phyloP scores from a whole-genome alignment of 2,888 invertebrate species.

The Diploptera punctata region DNA sequence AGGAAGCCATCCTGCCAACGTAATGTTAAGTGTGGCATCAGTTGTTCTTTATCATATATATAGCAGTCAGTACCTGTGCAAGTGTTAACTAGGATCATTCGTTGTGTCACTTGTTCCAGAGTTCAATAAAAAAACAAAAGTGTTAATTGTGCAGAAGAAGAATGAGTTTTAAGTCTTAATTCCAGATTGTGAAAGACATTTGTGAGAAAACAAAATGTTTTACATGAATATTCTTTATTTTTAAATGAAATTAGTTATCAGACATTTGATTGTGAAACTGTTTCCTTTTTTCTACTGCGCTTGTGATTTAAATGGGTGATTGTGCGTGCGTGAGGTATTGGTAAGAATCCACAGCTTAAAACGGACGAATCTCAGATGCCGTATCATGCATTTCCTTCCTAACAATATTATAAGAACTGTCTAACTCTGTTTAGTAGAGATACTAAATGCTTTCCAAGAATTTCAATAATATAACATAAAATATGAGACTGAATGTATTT shows the following conservation, averaged over 20 bases:
- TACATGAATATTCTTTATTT: conserved; percentile 16
- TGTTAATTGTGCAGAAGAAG: background rate
- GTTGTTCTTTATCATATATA: conserved; percentile 18
- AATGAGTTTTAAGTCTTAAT: background rate
- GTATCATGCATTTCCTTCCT: background rate
- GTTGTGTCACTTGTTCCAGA: background rate
- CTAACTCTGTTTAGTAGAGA: no score
- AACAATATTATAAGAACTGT: no score
- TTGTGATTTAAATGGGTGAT: conserved; percentile 9
- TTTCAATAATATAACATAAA: no score
- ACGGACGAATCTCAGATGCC: background rate
- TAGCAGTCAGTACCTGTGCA: conserved; percentile 21
- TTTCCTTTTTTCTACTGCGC: background rate
- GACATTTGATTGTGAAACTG: background rate
- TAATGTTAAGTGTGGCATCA: conserved; percentile 31
- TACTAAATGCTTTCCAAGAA: no score
- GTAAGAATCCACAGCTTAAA: conserved; percentile 1
- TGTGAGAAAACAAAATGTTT: conserved; percentile 1
- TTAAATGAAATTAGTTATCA: conserved; percentile 1
- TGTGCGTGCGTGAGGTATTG: background rate
- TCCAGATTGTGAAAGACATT: background rate
- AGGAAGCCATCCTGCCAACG: conserved; percentile 36
- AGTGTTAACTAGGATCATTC: background rate
- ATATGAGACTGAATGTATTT: no score
- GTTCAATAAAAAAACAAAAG: no score